Evolutionary conservation across 2,888 invertebrate species (phyloP), one percentile per base, ranked within the genome.

Genomic region (Folsomia candida): DNA sequence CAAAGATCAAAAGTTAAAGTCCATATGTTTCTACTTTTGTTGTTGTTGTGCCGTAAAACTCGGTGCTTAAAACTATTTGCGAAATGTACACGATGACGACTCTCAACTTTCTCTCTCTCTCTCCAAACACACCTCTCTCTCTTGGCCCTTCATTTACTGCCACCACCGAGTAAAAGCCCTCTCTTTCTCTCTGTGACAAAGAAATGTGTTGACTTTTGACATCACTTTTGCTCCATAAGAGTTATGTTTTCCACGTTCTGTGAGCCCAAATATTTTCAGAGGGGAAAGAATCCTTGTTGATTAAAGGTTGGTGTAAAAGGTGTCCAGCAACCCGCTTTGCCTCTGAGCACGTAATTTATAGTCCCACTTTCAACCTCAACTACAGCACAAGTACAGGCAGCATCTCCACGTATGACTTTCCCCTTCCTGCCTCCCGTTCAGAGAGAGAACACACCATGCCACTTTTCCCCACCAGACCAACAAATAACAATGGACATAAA

Each of bases 401-500:
- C 37, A 37, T 14, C 37, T 37, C 37, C 37, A 37, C 4, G 14
- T 14, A 37, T 37, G 4, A 37, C 37, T 37, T 37, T 37, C 37
- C 14, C 37, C 37, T 37, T 14, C 6, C 37, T 37, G 6, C 37
- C 14, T 37, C 14, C n/a, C n/a, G n/a, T n/a, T n/a, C n/a, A n/a
- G n/a, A n/a, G n/a, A n/a, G n/a, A n/a, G n/a, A 14, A 14, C 37
- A 37, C 4, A 14, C 37, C 37, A 37, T 37, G 37, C 37, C n/a
- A n/a, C n/a, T n/a, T 37, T 37, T 54, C 22, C 54, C 54, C 54
- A 54, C 18, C 20, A 54, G 54, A 22, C 18, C 54, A 18, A 54
- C 54, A 54, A 54, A 54, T 54, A 54, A 54, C 54, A 54, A 54
- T 54, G 54, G 54, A 54, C 54, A 54, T 37, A 4, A 37, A 37